Percentiles rank a stretch among this genome's conserved stretches.
Conservation (phyloP, 2,113 vertebrate species). For the Odontesthes bonariensis region DNA sequence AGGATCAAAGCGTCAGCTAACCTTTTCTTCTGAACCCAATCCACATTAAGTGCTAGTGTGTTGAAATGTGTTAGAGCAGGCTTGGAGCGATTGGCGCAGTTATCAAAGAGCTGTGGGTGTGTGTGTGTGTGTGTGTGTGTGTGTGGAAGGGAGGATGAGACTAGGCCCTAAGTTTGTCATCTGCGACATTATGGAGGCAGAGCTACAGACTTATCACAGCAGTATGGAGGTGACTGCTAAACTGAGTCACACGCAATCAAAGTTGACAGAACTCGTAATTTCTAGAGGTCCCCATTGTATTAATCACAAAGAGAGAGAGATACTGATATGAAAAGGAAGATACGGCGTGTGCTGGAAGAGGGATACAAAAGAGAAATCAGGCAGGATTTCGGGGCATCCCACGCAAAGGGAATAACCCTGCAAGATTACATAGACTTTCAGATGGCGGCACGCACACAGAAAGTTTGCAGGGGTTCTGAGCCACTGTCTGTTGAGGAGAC, state of each 20-base stretch:
- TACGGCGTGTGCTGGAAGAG: slow-evolving; percentile 22
- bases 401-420: slow-evolving; percentile 60
- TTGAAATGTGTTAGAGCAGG: slow-evolving; percentile 55
- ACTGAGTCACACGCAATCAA: slow-evolving; percentile 56
- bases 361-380: slow-evolving; percentile 35
- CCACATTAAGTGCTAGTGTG: slow-evolving; percentile 46
- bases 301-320: slow-evolving; percentile 58
- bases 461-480: slow-evolving; percentile 70
- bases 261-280: slow-evolving; percentile 45
- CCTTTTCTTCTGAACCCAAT: slow-evolving; percentile 53
- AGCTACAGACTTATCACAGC: slow-evolving; percentile 62
- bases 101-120: slow-evolving; percentile 63
- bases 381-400: slow-evolving; percentile 48
- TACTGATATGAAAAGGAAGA: slow-evolving; percentile 37
- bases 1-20: slow-evolving; percentile 64
- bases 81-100: slow-evolving; percentile 36
- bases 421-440: slow-evolving; percentile 58
- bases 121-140: slow-evolving; percentile 25
- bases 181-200: slow-evolving; percentile 60
- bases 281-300: slow-evolving; percentile 28
- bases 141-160: slow-evolving; percentile 47
- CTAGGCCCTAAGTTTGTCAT: slow-evolving; percentile 71
- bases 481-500: slow-evolving; percentile 80
- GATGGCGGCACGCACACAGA: slow-evolving; percentile 48
- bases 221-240: slow-evolving; percentile 69